Conservation (phyloP, 2,113 vertebrate species). For the Solea senegalensis region DNA sequence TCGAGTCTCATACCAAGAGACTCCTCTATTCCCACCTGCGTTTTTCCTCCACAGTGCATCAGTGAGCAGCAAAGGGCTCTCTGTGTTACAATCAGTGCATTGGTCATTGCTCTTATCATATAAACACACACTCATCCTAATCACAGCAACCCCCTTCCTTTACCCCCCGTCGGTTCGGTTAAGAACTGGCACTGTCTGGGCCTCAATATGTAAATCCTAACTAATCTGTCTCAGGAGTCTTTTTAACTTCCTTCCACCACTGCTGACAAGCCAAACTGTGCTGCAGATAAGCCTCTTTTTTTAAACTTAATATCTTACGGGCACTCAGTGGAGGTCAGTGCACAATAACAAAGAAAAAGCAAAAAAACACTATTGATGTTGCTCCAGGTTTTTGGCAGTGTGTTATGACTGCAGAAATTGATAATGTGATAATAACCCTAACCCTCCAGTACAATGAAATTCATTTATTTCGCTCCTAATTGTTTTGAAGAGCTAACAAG, state of each 20-base stretch:
- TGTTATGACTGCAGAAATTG: constrained; percentile 12
- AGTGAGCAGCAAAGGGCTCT: not conserved
- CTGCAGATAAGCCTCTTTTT: constrained; percentile 34
- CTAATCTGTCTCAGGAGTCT: constrained; percentile 31
- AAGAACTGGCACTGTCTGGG: constrained; percentile 8
- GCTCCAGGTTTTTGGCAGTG: constrained; percentile 14
- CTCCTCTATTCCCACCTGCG: constrained; percentile 2
- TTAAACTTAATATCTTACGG: constrained; percentile 30
- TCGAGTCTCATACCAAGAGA: not conserved
- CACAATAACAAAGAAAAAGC: not conserved
- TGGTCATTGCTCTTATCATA: constrained; percentile 40
- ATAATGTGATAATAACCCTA: constrained; percentile 15
- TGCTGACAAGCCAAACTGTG: constrained; percentile 20
- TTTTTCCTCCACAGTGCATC: not conserved
- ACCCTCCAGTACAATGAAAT: constrained; percentile 18
- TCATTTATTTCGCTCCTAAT: constrained; percentile 19
- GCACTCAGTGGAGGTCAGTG: constrained; percentile 29
- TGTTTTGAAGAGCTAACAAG: constrained; percentile 14
- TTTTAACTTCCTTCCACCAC: constrained; percentile 15
- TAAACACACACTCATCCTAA: constrained; percentile 31
- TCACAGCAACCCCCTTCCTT: not conserved
- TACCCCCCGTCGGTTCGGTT: not conserved
- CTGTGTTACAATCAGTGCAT: constrained; percentile 14
- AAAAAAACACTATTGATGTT: constrained; percentile 4
- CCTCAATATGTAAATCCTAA: constrained; percentile 38